Base-by-base conservation (phyloP, 2,888 invertebrate species). In the Fragum fragum region DNA sequence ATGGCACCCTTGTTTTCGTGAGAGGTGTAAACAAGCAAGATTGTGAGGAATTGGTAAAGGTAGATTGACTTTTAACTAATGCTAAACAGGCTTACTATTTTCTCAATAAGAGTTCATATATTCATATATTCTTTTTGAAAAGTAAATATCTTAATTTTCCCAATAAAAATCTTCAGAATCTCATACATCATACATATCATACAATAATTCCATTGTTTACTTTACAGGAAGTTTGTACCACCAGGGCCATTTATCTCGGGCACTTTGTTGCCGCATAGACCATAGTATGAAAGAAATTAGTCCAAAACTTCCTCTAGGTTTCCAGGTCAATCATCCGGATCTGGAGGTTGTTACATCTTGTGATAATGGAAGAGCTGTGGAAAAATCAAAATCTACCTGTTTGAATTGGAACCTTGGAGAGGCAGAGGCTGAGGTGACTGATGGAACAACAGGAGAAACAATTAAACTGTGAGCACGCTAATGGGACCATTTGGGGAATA, bases 341-440 rank as follows among this genome's bases (percentile, higher is more conserved):
- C 89, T 95, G 72, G 94, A 94, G 14, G 87, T 92, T 57, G 93
- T 94, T 68, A 93, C 93, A 29, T 87, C 90, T 36, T 91, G 89
- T 80, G 93, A 93, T 76, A 88, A 92, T 3, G 91, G 91, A 14
- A 86, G 94, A 52, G 94, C 93, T 76, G 93, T 93, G 14, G 94
- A 94, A 85, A 94, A 93, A 88, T 94, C 94, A n/a, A 94, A 93
- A 76, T 89, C 94, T 26, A 86, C 91, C 79, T 94, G 94, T 87
- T 89, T 95, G 77, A 95, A 95, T 90, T 95, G 95, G 95, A 91
- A 91, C 77, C 76, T 89, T 16, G 93, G 92, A 28, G 94, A 94
- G 81, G 91, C 91, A 74, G 76, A 86, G 55, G 89, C 93, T 7
- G 95, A 95, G 85, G 90, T 95, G 21, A 91, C 93, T 16, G 94